phyloP scores from a whole-genome alignment of 2,888 invertebrate species.

The Flabesymbios commensalis region DNA sequence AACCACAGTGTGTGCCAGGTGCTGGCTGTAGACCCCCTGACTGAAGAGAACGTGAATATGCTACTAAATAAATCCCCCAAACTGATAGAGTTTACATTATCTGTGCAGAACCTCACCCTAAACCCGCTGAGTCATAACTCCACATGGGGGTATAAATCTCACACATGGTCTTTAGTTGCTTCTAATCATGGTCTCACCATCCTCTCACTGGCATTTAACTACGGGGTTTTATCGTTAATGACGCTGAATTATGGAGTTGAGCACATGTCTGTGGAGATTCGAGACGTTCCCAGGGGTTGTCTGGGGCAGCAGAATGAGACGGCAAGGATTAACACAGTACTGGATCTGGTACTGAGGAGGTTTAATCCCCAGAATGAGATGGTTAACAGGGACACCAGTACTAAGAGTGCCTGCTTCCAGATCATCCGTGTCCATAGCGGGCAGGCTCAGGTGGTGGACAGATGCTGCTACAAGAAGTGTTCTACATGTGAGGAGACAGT shows the following conservation, averaged over 20 bases:
- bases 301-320: conserved; percentile 37
- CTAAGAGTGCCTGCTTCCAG: conserved; percentile 44
- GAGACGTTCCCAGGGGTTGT: conserved; percentile 36
- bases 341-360: conserved; percentile 22
- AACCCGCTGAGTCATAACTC: conserved; percentile 13
- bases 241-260: conserved; percentile 54
- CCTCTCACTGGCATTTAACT: conserved; percentile 54
- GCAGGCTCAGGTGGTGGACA: conserved; percentile 29
- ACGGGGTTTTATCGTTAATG: conserved; percentile 53
- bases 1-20: too few relatives aligned
- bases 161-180: conserved; percentile 27
- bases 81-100: conserved; percentile 18
- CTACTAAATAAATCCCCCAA: too few relatives aligned
- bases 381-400: conserved; percentile 17
- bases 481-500: conserved; percentile 14
- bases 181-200: conserved; percentile 51
- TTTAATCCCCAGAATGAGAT: conserved; percentile 8
- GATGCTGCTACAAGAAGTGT: conserved; percentile 20
- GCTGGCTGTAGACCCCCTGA: too few relatives aligned
- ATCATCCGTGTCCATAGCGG: conserved; percentile 18
- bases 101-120: conserved; percentile 1
- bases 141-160: conserved; percentile 13
- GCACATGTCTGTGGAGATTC: conserved; percentile 33
- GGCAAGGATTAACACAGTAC: conserved; percentile 15
- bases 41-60: too few relatives aligned